Conservation (phyloP, 2,113 vertebrate genomes). For the Acanthochromis polyacanthus region DNA sequence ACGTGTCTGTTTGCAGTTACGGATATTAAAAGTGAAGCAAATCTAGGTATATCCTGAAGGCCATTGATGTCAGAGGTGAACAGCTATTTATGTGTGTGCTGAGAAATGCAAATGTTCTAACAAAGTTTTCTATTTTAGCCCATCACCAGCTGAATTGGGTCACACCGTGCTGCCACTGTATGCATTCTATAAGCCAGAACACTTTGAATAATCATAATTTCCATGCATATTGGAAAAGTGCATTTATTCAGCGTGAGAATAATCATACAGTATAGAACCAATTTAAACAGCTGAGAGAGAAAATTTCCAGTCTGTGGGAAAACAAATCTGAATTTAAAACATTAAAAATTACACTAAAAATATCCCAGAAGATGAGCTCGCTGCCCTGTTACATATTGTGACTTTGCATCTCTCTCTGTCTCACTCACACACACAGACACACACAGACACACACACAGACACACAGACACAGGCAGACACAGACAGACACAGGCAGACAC, state of each 20-base stretch:
- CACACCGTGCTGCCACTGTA: not conserved
- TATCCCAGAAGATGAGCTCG: constrained; percentile 15
- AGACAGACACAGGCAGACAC: no score
- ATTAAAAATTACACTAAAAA: constrained; percentile 39
- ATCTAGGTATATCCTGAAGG: no score
- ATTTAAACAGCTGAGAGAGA: constrained; percentile 19
- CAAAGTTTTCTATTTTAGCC: not conserved
- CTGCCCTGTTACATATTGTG: constrained; percentile 38
- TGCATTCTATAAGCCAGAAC: not conserved
- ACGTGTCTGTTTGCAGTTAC: no score
- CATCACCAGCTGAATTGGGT: not conserved
- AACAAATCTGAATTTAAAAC: constrained; percentile 37
- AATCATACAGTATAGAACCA: not conserved
- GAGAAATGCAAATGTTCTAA: not conserved
- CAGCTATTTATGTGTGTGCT: not conserved
- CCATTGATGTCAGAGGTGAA: no score
- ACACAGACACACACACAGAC: no score
- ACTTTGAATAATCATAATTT: constrained; percentile 2
- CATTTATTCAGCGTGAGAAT: not conserved
- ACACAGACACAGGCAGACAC: no score
- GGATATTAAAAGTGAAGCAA: no score
- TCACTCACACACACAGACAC: not conserved
- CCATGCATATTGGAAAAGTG: not conserved
- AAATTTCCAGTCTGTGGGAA: constrained; percentile 31
- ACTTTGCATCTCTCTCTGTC: constrained; percentile 28